Percentiles rank a stretch among this genome's conserved stretches.
These are phyloP conservation scores for Theocolax elegans DNA, from an alignment of 1,140 invertebrate species.

Conservation along the genomic window DNA sequence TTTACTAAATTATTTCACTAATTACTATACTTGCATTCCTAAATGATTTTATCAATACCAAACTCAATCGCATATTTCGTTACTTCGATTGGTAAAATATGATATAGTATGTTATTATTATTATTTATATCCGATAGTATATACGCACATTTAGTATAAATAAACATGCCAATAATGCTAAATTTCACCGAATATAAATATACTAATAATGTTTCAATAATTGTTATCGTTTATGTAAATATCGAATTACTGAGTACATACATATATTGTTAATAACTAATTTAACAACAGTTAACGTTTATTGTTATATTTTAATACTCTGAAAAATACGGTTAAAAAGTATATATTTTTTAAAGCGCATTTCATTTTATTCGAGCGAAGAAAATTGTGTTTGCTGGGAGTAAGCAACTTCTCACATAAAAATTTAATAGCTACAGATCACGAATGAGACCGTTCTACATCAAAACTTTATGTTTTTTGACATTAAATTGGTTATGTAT, in stretches of 20 bases:
- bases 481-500: constrained; percentile 45
- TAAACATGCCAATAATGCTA: too few species aligned
- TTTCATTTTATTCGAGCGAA: constrained; percentile 43
- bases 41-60: too few species aligned
- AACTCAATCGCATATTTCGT: too few species aligned
- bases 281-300: constrained; percentile 3
- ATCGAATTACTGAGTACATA: constrained; percentile 2
- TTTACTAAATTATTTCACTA: too few species aligned
- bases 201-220: too few species aligned
- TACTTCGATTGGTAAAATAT: too few species aligned
- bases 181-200: too few species aligned
- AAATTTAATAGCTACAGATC: constrained; percentile 45
- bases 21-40: too few species aligned
- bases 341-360: constrained; percentile 39
- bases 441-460: constrained; percentile 45
- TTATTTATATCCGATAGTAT: too few species aligned
- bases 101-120: too few species aligned
- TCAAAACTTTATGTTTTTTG: constrained; percentile 45
- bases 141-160: too few species aligned
- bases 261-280: constrained; percentile 14
- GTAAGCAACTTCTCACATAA: constrained; percentile 45
- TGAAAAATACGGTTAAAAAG: constrained; percentile 29
- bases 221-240: background rate
- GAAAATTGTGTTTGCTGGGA: constrained; percentile 41
- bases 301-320: constrained; percentile 19